Base-by-base conservation (phyloP, 2,113 vertebrate genomes). In the Anthoscopus minutus region DNA sequence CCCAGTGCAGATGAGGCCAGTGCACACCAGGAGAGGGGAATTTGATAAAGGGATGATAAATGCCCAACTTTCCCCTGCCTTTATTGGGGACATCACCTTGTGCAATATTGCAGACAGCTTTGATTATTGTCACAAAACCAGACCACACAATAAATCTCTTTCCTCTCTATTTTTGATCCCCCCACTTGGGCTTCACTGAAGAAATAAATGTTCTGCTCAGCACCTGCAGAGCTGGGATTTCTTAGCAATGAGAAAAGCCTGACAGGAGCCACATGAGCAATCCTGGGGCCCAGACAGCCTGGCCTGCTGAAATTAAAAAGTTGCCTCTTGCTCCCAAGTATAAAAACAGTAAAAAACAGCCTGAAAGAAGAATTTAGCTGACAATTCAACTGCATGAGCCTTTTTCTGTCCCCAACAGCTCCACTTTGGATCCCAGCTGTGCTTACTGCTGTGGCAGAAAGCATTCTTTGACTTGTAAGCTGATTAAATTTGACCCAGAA, bases 401-500 rank as follows among this genome's bases (percentile, higher is more conserved):
- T 56, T 70, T 66, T 45, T 47, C 42, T 30, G 5, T 23, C 47
- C 37, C 10, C 33, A 47, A 15, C 35, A 93, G 69, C 61, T 81
- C 78, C 76, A 67, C 37, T 74, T 57, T 50, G 22, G 3, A 51
- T 80, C 85, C 92, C 91, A 93, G 84, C 82, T 80, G 60, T 79
- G 58, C 93, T 97, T 85, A 64, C 37, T 18, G 45, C 86, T 11
- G 28, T 13, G 38, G 70, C 90, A 96, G 37, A 92, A 95, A 92
- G 35, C 76, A 80, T 84, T 89, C 60, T 71, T 88, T 82, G 66
- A 33, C 72, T 93, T 89, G 65, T 92, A 94, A 96, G 27, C 86
- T 84, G 94, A 94, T 80, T 88, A 92, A 24, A 81, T 73, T 91
- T 93, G 91, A 95, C 82, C 89, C 88, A 92, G 48, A 95, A 91